Base-by-base conservation (phyloP, 2,888 invertebrate species). In the Aproaerema taeniolella region DNA sequence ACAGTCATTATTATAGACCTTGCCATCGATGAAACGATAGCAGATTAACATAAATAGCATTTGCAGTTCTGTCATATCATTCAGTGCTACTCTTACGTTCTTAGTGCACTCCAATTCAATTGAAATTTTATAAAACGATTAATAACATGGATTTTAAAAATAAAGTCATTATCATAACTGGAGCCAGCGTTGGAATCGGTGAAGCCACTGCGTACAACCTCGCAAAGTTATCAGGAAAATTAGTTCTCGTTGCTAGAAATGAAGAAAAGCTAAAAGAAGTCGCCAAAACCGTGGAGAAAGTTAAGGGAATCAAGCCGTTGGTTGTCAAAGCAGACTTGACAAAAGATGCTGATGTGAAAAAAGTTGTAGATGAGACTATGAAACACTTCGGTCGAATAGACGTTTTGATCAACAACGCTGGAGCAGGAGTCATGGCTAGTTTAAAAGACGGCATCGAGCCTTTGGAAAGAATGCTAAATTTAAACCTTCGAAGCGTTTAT, bases 321-420 rank as follows among this genome's bases (percentile, higher is more conserved):
- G 13, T 35, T 2, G 28, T 44, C 1, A 38, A 32, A 30, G 43
- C 38, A 11, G 55, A 55, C 26, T 24, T 55, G 9, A 40, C 39
- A 2, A 45, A 44, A 15, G 53, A 51, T 6, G 39, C 20, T 4
- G 49, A 51, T 16, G 46, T 42, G 4, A 47, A 47, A n/a, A 48
- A 38, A 24, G 44, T 53, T 4, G 38, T 53, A 6, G 42, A 50
- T 13, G 42, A 45, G 12, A 53, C 53, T 6, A 28, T 50, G 1
- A 43, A 47, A 33, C 31, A 38, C 10, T 52, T 42, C 28, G 45
- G 46, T 5, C 44, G 43, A 39, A 42, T 56, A 7, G 56, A 56
- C 17, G 42, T 56, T 1, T 38, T 56, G 5, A 46, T 56, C 1
- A 56, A 56, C 40, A 50, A 51, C 25, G 54, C 54, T 28, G 54